Conservation (phyloP, 2,113 vertebrate species). For the Notechis scutatus region DNA sequence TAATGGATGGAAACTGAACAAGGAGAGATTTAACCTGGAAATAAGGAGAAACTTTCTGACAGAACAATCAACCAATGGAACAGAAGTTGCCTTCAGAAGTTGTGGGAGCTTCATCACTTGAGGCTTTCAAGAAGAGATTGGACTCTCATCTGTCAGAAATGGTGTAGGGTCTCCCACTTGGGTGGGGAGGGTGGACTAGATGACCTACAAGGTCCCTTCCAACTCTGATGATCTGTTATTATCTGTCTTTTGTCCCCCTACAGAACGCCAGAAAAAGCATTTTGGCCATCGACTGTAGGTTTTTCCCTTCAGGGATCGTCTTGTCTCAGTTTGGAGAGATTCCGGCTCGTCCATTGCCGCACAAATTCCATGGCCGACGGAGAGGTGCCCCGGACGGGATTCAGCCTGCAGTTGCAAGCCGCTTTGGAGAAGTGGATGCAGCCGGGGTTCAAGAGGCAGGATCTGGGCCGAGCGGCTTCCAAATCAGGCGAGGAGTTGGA, state of each 20-base stretch:
- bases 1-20: no score
- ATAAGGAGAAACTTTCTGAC: no score
- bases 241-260: background rate
- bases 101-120: no score
- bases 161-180: no score
- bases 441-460: background rate
- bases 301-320: background rate
- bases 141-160: no score
- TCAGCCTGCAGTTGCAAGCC: background rate
- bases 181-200: no score
- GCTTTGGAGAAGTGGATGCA: constrained; percentile 7
- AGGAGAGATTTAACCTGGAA: no score
- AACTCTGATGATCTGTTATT: no score
- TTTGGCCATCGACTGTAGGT: background rate
- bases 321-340: background rate
- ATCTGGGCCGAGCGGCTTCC: background rate
- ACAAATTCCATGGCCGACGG: background rate
- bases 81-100: no score
- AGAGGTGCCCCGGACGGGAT: background rate
- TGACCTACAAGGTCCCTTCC: no score
- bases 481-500: background rate
- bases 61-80: no score
- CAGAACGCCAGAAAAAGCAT: background rate
- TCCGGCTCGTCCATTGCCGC: background rate
- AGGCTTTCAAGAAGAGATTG: no score